Evolutionary conservation across 2,797 vertebrate genomes (phyloP), one percentile per base, ranked within the genome.

Genomic region (Darevskia mixta): DNA sequence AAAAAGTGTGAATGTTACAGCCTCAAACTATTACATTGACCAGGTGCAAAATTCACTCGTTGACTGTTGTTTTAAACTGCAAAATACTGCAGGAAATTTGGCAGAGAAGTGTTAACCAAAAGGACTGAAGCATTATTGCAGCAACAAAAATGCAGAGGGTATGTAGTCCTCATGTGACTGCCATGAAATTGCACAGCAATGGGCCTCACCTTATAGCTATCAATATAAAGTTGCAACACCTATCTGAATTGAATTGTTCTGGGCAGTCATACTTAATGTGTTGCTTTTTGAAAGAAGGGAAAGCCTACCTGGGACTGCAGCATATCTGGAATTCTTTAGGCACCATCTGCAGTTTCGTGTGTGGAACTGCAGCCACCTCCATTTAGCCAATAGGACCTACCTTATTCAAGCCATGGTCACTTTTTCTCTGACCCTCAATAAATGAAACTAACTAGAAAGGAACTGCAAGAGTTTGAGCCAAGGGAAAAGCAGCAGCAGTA

Each of bases 291-390:
- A 61, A 29, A 64, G 71, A 75, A 55, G 38, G 83, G 38, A 75
- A n/a, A 43, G 15, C 17, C 27, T 18, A 43, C 23, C 18, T 25
- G 20, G n/a, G 4, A n/a, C 10, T 45, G 38, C 32, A 73, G 55
- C 69, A 84, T 64, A 64, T 85, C 72, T 76, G 27, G 25, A 85
- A 76, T 76, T 85, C 55, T 41, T 72, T 85, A 49, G 35, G 58
- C 32, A 61, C 49, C 71, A 13, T 9, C 35, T 41, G 18, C 29
- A 77, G 58, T 66, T 77, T 77, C 5, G n/a, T 76, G 41, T 66
- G 72, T 35, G 35, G 72, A 73, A 73, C 17, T 73, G 72, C 72
- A 73, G 32, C 38, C 38, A 76, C 73, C 32, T 76, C 8, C 55
- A 66, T 38, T 76, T 64, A 29, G 8, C 41, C 29, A 45, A n/a